Evolutionary conservation across 2,888 invertebrate genomes (phyloP).

Genomic region (Alcis repandata): DNA sequence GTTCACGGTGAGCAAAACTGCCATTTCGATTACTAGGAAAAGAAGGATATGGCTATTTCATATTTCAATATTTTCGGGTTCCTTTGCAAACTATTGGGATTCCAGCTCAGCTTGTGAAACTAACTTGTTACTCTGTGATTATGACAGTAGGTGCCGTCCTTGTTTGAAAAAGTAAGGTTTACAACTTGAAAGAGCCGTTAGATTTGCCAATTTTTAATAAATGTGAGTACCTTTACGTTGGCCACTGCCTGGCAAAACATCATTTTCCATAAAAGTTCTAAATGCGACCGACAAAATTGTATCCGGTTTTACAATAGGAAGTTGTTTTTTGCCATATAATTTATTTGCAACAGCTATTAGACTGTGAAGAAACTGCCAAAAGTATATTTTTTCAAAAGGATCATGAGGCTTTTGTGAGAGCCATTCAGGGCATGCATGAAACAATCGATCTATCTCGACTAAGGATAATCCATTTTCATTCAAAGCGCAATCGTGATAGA

Average conservation of each 20-base stretch:
- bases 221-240: conserved; percentile 75
- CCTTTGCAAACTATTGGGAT: too few species aligned
- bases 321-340: conserved; percentile 72
- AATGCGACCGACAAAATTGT: conserved; percentile 84
- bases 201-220: neutral
- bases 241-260: conserved; percentile 75
- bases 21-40: too few species aligned
- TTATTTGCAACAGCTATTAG: conserved; percentile 82
- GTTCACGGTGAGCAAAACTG: too few species aligned
- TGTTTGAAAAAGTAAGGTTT: too few species aligned
- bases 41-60: too few species aligned
- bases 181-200: too few species aligned
- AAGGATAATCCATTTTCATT: conserved; percentile 80
- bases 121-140: too few species aligned
- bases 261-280: conserved; percentile 80
- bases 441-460: conserved; percentile 81
- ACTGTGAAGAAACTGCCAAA: conserved; percentile 88
- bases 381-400: conserved; percentile 88
- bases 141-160: too few species aligned
- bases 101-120: too few species aligned
- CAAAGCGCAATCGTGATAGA: conserved; percentile 86
- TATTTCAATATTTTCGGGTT: too few species aligned
- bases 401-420: conserved; percentile 76
- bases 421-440: conserved; percentile 80
- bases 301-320: conserved; percentile 70